Conservation (phyloP, 2,113 vertebrate species). For the Podiceps cristatus region DNA sequence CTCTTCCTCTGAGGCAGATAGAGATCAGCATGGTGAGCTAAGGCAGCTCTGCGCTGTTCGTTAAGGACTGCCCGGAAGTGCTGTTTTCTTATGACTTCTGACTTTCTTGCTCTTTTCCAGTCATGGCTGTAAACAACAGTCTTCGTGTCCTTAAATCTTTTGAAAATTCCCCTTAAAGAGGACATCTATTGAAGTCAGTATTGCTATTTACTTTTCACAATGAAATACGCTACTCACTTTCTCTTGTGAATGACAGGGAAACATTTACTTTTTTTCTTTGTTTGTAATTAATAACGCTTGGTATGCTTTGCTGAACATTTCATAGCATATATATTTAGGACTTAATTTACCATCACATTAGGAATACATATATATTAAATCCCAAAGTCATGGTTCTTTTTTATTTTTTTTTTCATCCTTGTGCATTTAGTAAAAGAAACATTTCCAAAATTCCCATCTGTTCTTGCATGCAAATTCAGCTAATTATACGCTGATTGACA, state of each 20-base stretch:
- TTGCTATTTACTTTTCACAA: not conserved
- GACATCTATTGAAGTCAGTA: not conserved
- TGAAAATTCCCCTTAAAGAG: not conserved
- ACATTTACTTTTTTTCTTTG: not conserved
- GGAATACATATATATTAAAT: slow-evolving; percentile 28
- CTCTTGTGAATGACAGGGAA: not conserved
- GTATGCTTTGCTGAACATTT: not conserved
- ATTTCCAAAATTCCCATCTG: slow-evolving; percentile 71
- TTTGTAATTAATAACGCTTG: not conserved
- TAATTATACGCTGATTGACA: slow-evolving; percentile 74
- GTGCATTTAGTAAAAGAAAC: slow-evolving; percentile 31
- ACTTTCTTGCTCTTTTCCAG: not conserved
- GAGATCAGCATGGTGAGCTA: not conserved
- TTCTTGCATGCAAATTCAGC: slow-evolving; percentile 50
- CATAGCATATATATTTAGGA: not conserved
- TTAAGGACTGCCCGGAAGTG: not conserved
- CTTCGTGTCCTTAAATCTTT: not conserved
- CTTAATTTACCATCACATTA: not conserved
- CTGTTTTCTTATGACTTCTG: not conserved
- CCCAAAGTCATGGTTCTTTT: slow-evolving; percentile 20
- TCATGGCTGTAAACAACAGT: not conserved
- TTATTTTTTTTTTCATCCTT: not conserved
- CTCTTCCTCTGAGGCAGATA: not conserved
- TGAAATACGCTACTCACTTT: not conserved
- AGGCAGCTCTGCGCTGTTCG: not conserved